Evolutionary conservation across 2,113 vertebrate species (phyloP), one percentile per base, ranked within the genome.

Genomic region (Noctilio leporinus): DNA sequence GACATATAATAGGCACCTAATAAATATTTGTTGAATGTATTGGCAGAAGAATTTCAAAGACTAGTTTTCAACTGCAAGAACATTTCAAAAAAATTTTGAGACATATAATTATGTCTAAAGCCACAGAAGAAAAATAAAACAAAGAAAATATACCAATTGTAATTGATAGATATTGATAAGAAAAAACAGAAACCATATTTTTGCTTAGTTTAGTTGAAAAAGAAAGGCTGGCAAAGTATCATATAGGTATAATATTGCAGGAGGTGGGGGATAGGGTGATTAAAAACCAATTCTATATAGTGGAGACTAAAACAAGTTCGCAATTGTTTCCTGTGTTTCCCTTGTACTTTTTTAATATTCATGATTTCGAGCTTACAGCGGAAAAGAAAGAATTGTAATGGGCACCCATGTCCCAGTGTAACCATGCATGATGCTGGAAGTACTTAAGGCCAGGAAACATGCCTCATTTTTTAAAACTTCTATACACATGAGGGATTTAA

Each of bases 331-430:
- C 24, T 85, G 8, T 45, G n/a, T 53, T 86, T 83, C 53, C 55
- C 92, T 57, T 89, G n/a, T 51, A 91, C 38, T 2, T 88, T 70
- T 95, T 87, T 59, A 49, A 72, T 81, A 89, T 70, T 88, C 84
- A 95, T 51, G 47, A 95, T 77, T 90, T 76, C 33, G 93, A 93
- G 11, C 7, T 95, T 85, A 87, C 24, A 73, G n/a, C 72, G 20
- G 45, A 97, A 97, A 96, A 85, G 77, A 59, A 93, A 93, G 22
- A 89, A 76, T 24, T 87, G 24, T 47, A 96, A 91, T 55, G n/a
- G 38, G 75, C 20, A 86, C 26, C 47, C 59, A 47, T 47, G 22
- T 38, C 17, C 43, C 69, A 30, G 67, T 10, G 16, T 93, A 94
- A 91, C 49, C 47, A 83, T 51, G 62, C 49, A 51, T 83, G 84